A percentile compares a stretch with the other conserved stretches of the same genome.
Conservation (phyloP, 2,888 invertebrate species). For the Parnassius apollo region DNA sequence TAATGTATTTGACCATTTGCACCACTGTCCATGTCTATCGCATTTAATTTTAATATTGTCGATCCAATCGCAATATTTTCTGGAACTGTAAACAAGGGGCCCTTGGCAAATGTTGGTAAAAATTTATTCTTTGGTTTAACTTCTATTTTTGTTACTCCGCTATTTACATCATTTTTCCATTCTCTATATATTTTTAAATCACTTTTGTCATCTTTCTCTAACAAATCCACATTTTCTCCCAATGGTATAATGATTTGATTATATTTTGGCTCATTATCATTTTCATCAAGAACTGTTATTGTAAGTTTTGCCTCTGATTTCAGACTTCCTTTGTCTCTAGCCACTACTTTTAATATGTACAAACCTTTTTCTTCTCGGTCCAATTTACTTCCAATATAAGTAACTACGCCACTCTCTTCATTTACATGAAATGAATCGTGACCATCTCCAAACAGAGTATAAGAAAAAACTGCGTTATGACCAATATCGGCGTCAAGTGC, state of each 20-base stretch:
- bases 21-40: constrained; percentile 87
- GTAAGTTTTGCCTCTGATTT: constrained; percentile 87
- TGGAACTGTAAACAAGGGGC: constrained; percentile 85
- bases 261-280: constrained; percentile 89
- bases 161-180: constrained; percentile 51
- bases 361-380: constrained; percentile 87
- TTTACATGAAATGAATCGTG: constrained; percentile 87
- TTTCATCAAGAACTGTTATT: constrained; percentile 88
- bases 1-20: constrained; percentile 87
- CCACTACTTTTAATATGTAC: constrained; percentile 87
- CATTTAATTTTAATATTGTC: constrained; percentile 85
- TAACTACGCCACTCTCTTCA: constrained; percentile 82
- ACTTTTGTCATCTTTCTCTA: constrained; percentile 82
- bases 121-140: constrained; percentile 65
- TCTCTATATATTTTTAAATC: constrained; percentile 71
- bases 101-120: constrained; percentile 52
- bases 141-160: constrained; percentile 53
- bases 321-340: constrained; percentile 88
- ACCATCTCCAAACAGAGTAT: constrained; percentile 87
- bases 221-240: constrained; percentile 84
- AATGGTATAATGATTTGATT: constrained; percentile 86
- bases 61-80: constrained; percentile 87
- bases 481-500: constrained; percentile 88
- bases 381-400: constrained; percentile 80
- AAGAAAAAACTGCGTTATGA: constrained; percentile 84